These are phyloP conservation scores for Syndactyla subalaris DNA, from an alignment of 2,797 vertebrate species.

Conservation along the genomic window DNA sequence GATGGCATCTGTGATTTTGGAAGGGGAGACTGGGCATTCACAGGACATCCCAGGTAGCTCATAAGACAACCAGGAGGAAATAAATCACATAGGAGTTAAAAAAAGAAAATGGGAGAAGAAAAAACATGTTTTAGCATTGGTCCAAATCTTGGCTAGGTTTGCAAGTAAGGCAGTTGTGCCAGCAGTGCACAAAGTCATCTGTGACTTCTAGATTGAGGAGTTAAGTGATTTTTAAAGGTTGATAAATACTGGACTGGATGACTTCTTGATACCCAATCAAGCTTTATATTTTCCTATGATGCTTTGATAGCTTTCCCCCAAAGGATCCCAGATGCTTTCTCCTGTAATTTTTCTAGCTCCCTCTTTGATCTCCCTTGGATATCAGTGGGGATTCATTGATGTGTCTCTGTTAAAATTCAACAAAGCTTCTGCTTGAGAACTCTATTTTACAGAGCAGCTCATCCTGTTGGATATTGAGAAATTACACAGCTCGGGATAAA, in stretches of 20 bases:
- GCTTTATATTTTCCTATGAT: not conserved
- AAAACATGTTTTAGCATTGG: accelerated
- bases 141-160: not conserved
- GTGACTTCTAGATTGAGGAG: not conserved
- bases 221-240: not conserved
- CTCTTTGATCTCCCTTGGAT: slow-evolving; percentile 16
- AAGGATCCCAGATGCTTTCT: not conserved
- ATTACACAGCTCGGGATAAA: not conserved
- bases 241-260: not conserved
- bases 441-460: not conserved
- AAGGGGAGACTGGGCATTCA: not conserved
- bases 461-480: slow-evolving; percentile 1
- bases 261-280: not conserved
- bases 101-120: not conserved
- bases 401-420: not conserved
- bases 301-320: not conserved
- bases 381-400: not conserved
- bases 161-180: not conserved
- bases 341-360: not conserved
- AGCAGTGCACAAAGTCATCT: not conserved
- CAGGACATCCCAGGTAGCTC: not conserved
- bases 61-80: not conserved
- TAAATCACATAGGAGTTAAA: not conserved
- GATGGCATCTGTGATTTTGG: not conserved
- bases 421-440: not conserved